A percentile compares a stretch with the other conserved stretches of the same genome.
These are phyloP conservation scores for Eurypyga helias DNA, from an alignment of 2,113 vertebrate species.

Conservation along the genomic window DNA sequence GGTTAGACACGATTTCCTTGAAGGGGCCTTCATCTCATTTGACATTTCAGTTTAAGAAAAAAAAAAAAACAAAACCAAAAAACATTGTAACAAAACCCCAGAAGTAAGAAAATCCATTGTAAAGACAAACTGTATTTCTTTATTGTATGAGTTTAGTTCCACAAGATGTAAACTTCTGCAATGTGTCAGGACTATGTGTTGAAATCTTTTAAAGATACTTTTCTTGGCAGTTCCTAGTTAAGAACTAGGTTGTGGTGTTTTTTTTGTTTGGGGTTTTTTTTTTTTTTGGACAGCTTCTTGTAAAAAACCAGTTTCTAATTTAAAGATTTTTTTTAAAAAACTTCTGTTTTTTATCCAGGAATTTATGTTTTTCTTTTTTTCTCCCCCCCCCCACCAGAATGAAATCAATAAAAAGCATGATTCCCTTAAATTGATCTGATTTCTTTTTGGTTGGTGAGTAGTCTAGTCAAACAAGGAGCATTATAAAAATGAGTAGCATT, in stretches of 20 bases:
- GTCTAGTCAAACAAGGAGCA: neutral
- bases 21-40: neutral
- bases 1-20: neutral
- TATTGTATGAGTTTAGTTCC: neutral
- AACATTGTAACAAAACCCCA: neutral
- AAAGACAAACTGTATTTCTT: neutral
- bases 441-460: neutral
- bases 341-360: neutral
- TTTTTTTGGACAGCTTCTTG: neutral
- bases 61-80: neutral
- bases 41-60: neutral
- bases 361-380: neutral
- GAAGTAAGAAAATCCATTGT: neutral
- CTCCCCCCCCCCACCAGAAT: no score
- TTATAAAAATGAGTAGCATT: neutral
- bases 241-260: fast-evolving
- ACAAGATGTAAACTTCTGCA: neutral
- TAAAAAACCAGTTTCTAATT: neutral
- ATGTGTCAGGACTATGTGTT: neutral
- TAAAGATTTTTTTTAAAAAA: no score
- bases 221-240: neutral
- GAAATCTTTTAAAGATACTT: neutral
- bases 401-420: neutral
- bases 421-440: neutral
- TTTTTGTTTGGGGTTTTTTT: no score